Evolutionary conservation across 1,140 invertebrate species (phyloP).

Genomic region (Microplitis mediator): DNA sequence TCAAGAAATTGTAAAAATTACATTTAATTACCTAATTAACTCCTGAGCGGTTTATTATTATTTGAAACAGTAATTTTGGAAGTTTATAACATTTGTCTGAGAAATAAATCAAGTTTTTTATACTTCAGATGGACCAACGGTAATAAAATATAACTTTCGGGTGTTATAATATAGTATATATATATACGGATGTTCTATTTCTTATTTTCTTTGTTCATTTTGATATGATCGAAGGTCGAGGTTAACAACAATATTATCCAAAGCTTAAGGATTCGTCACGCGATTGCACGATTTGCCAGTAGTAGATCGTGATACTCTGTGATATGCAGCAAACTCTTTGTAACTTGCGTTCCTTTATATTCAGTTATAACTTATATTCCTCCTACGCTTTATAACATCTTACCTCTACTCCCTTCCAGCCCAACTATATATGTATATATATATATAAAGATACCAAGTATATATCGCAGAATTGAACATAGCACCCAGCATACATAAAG

Average conservation of each 20-base stretch:
- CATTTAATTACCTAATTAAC: too few species aligned
- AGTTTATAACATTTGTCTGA: not conserved
- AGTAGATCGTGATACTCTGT: not conserved
- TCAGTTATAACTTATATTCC: too few species aligned
- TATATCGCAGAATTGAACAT: not conserved
- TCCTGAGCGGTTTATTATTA: not conserved
- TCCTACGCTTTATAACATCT: too few species aligned
- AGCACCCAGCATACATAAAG: not conserved
- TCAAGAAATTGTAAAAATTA: too few species aligned
- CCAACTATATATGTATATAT: too few species aligned
- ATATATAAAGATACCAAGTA: too few species aligned
- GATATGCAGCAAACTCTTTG: too few species aligned
- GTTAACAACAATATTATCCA: slow-evolving; percentile 29
- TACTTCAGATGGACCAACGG: too few species aligned
- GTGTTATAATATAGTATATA: slow-evolving; percentile 7
- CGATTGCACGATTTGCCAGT: slow-evolving; percentile 17
- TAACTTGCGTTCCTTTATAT: too few species aligned
- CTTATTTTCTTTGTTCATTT: slow-evolving; percentile 1
- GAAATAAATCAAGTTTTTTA: not conserved
- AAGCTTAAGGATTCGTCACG: slow-evolving; percentile 14
- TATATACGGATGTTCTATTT: slow-evolving; percentile 5
- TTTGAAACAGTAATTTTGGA: not conserved
- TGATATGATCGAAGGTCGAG: slow-evolving; percentile 22
- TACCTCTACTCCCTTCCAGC: too few species aligned
- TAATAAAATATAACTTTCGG: not conserved